Conservation (phyloP, 30 jellyfish, hydroid and myxozoan genomes). For the Turritopsis dohrnii region DNA sequence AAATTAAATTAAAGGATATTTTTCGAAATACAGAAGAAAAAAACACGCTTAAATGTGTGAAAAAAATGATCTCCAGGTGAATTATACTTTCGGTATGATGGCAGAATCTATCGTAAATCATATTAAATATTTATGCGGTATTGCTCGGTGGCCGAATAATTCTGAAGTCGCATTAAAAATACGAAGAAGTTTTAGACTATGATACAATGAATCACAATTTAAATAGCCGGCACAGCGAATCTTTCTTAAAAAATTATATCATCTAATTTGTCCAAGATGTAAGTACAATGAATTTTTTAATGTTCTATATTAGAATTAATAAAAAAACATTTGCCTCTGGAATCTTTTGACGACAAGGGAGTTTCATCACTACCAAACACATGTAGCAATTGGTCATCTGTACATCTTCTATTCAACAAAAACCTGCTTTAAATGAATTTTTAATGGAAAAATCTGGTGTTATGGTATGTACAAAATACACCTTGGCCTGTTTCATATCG, state of each 20-base stretch:
- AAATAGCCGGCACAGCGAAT: not conserved
- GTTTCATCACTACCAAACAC: too few species aligned
- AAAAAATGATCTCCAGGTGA: not conserved
- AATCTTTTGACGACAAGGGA: not conserved
- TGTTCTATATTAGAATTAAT: not conserved
- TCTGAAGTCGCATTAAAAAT: constrained; percentile 11
- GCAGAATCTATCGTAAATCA: not conserved
- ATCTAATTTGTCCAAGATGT: too few species aligned
- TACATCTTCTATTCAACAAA: too few species aligned
- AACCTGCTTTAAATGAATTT: too few species aligned
- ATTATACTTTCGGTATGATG: not conserved
- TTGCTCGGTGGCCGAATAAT: constrained; percentile 19
- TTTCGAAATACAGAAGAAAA: not conserved
- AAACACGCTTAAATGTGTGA: not conserved
- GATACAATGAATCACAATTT: not conserved
- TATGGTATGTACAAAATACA: too few species aligned
- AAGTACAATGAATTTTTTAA: not conserved
- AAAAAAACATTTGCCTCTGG: not conserved
- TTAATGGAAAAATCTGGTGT: too few species aligned
- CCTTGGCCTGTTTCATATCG: too few species aligned
- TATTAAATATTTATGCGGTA: constrained; percentile 7
- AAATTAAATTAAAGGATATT: not conserved
- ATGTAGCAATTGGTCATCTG: too few species aligned
- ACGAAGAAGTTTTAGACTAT: not conserved
- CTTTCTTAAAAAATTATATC: too few species aligned